Percentiles rank a stretch among this genome's conserved stretches.
These are phyloP conservation scores for Chrysotoxum bicinctum DNA, from an alignment of 2,888 invertebrate genomes.

Conservation along the genomic window DNA sequence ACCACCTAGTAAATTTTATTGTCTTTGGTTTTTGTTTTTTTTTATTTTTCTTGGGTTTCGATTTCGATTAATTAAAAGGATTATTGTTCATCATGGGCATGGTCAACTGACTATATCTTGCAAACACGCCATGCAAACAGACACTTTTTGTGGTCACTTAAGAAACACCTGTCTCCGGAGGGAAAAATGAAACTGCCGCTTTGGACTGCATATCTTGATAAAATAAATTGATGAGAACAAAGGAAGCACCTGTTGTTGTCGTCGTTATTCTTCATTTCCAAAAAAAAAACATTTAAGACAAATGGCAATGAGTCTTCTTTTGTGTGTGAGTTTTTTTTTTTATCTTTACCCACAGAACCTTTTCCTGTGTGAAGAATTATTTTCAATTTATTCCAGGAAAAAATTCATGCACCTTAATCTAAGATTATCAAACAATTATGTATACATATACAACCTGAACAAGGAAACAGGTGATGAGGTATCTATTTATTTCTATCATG, in stretches of 20 bases:
- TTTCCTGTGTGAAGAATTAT: background rate
- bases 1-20: background rate
- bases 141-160: slow-evolving; percentile 22
- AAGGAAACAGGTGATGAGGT: background rate
- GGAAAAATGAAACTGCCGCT: slow-evolving; percentile 1
- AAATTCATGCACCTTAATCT: background rate
- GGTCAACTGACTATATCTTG: background rate
- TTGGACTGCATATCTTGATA: background rate
- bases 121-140: slow-evolving; percentile 3
- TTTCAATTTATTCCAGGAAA: background rate
- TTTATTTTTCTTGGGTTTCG: background rate
- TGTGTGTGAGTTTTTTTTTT: background rate
- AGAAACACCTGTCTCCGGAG: slow-evolving; percentile 2
- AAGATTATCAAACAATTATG: background rate
- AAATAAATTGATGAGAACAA: slow-evolving; percentile 7
- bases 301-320: background rate
- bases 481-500: background rate
- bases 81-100: background rate
- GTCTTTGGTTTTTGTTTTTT: background rate
- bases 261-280: background rate
- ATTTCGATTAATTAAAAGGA: slow-evolving; percentile 17
- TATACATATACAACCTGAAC: background rate
- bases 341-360: background rate
- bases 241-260: slow-evolving; percentile 24
- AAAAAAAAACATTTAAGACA: background rate